These are phyloP conservation scores for Trypoxylon attenuatum DNA, from an alignment of 2,888 invertebrate species.

Conservation along the genomic window DNA sequence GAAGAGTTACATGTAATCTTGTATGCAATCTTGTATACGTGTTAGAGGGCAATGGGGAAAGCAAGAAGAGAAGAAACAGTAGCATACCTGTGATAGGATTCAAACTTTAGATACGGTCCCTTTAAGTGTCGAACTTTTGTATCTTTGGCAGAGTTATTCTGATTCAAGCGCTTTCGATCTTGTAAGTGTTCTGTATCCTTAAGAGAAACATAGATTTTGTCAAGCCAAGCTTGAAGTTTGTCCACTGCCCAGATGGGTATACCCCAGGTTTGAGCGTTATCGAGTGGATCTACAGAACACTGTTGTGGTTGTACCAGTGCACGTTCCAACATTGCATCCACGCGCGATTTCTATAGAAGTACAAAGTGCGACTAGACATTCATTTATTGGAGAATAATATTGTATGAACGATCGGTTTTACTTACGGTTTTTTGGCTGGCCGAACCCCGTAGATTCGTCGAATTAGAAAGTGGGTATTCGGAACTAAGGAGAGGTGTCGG, in stretches of 20 bases:
- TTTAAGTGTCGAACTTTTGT: constrained; percentile 79
- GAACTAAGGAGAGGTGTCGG: constrained; percentile 67
- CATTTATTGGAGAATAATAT: background rate
- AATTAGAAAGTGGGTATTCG: constrained; percentile 71
- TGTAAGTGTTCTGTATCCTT: constrained; percentile 61
- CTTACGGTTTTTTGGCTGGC: constrained; percentile 72
- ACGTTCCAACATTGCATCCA: constrained; percentile 89
- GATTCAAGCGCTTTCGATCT: constrained; percentile 37
- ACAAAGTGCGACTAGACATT: background rate
- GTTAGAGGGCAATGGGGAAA: background rate
- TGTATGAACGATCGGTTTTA: background rate
- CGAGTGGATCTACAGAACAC: constrained; percentile 75
- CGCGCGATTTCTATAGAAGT: constrained; percentile 78
- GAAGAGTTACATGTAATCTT: background rate
- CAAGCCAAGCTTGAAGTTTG: constrained; percentile 76
- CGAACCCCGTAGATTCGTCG: constrained; percentile 69
- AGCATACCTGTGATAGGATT: constrained; percentile 80
- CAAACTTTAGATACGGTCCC: constrained; percentile 84
- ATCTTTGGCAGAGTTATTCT: constrained; percentile 55
- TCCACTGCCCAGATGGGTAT: constrained; percentile 78
- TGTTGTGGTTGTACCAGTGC: constrained; percentile 76
- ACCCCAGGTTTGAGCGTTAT: constrained; percentile 76
- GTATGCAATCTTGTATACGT: background rate
- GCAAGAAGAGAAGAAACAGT: too few relatives aligned
- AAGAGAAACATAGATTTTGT: constrained; percentile 80